phyloP scores from a whole-genome alignment of 2,113 vertebrate species.

The Dendrocopos noguchii region DNA sequence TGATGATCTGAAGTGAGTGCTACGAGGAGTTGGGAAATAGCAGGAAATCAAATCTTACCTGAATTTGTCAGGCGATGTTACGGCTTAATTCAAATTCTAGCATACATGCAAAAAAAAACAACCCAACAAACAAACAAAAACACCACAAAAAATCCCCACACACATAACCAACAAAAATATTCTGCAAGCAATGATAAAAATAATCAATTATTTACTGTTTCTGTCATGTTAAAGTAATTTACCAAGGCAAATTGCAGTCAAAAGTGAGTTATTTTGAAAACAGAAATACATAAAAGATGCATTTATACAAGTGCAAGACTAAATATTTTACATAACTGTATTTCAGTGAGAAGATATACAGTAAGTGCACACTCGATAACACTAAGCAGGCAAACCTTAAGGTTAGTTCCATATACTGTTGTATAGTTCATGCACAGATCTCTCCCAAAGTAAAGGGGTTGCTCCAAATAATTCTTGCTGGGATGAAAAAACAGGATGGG shows the following conservation, averaged over 20 bases:
- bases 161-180: conserved; percentile 76
- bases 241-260: conserved; percentile 80
- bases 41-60: conserved; percentile 30
- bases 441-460: conserved; percentile 74
- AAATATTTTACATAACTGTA: conserved; percentile 85
- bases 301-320: conserved; percentile 88
- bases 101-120: conserved; percentile 68
- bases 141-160: not conserved
- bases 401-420: conserved; percentile 75
- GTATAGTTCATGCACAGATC: conserved; percentile 85
- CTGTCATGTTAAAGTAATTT: conserved; percentile 83
- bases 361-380: conserved; percentile 89
- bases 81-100: conserved; percentile 56
- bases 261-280: conserved; percentile 82
- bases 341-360: conserved; percentile 88
- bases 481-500: conserved; percentile 69
- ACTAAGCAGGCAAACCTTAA: conserved; percentile 81
- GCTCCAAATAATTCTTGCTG: conserved; percentile 72
- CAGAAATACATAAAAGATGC: conserved; percentile 85
- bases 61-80: conserved; percentile 61
- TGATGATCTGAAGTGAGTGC: not conserved
- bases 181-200: conserved; percentile 79
- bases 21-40: conserved; percentile 5
- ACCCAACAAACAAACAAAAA: too few species aligned
- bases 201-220: conserved; percentile 83